A percentile compares a stretch with the other conserved stretches of the same genome.
phyloP scores from a whole-genome alignment of 2,888 invertebrate species.

The Abrostola tripartita region DNA sequence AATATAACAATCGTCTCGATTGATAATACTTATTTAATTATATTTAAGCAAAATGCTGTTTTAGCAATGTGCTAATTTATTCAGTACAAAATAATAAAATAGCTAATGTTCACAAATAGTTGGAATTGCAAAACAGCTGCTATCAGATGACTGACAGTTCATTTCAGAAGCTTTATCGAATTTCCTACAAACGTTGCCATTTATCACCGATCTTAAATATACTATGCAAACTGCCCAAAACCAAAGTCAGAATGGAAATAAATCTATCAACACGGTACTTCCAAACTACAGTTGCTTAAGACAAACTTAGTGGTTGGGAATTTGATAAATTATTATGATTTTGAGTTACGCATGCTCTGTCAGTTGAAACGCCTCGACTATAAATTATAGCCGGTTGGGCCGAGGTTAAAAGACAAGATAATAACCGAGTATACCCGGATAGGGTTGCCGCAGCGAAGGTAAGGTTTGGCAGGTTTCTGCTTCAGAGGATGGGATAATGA shows the following conservation, averaged over 20 bases:
- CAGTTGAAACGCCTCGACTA: constrained; percentile 41
- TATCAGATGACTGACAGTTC: too few relatives aligned
- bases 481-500: constrained; percentile 44
- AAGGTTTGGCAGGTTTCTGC: constrained; percentile 40
- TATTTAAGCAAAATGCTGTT: too few relatives aligned
- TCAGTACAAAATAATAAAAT: too few relatives aligned
- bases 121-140: too few relatives aligned
- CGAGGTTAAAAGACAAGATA: constrained; percentile 63
- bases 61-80: too few relatives aligned
- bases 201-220: constrained; percentile 10
- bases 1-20: too few relatives aligned
- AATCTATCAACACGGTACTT: constrained; percentile 46
- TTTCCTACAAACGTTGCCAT: neutral
- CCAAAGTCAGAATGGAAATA: constrained; percentile 26
- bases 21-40: too few relatives aligned
- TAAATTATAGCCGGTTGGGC: constrained; percentile 60
- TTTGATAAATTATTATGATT: constrained; percentile 61
- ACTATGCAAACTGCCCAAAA: neutral
- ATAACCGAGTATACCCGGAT: constrained; percentile 49
- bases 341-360: constrained; percentile 54
- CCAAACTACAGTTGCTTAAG: constrained; percentile 40
- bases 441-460: constrained; percentile 36
- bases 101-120: too few relatives aligned
- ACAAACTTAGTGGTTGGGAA: constrained; percentile 36
- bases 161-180: too few relatives aligned